These are phyloP conservation scores for Phylloscopus collybita DNA, from an alignment of 2,797 vertebrate genomes.

Conservation along the genomic window DNA sequence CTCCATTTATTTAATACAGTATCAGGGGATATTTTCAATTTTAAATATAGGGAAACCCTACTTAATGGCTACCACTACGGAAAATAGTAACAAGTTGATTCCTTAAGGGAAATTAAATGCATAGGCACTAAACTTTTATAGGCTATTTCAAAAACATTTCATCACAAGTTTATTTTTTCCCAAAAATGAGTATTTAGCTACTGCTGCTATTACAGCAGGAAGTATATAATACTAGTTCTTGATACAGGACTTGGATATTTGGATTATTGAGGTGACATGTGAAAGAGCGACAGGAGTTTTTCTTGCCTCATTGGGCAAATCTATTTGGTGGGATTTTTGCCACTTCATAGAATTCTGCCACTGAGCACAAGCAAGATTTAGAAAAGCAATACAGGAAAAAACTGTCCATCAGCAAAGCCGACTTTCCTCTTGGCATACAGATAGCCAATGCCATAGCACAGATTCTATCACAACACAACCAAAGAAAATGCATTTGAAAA, in stretches of 20 bases:
- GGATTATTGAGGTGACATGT: not conserved
- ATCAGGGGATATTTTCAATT: not conserved
- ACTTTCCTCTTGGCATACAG: not conserved
- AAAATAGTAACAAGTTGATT: not conserved
- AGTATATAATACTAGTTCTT: not conserved
- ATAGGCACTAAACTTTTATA: not conserved
- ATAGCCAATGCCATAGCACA: not conserved
- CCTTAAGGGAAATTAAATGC: not conserved
- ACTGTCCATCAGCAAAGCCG: constrained; percentile 12
- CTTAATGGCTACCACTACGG: not conserved
- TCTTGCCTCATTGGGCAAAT: not conserved
- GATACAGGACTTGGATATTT: not conserved
- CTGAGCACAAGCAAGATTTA: constrained; percentile 22
- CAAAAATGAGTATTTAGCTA: not conserved
- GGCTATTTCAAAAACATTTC: not conserved
- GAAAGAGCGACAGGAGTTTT: not conserved
- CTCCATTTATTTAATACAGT: not conserved
- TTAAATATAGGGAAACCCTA: not conserved
- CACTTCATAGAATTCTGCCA: constrained; percentile 12
- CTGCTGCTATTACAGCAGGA: not conserved
- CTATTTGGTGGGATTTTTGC: not conserved
- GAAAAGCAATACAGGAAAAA: constrained; percentile 8
- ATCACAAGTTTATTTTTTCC: not conserved
- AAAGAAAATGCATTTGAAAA: constrained; percentile 25
- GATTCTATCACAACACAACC: constrained; percentile 40